phyloP scores from a whole-genome alignment of 2,113 vertebrate species.

The Limanda limanda region DNA sequence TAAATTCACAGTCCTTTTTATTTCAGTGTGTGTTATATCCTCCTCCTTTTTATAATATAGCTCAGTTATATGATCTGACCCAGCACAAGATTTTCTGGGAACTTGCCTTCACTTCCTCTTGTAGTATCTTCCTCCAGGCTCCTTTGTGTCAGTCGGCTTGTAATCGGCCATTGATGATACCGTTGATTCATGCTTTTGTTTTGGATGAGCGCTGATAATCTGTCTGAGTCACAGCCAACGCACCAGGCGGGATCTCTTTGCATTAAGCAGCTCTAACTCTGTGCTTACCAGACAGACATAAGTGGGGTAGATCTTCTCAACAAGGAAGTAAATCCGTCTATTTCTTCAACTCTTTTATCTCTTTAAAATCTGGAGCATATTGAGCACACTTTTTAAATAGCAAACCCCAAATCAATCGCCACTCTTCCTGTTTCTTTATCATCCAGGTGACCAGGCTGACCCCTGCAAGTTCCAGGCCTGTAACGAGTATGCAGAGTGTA shows the following conservation, averaged over 20 bases:
- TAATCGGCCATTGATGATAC: conserved; percentile 14
- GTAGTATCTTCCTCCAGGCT: not conserved
- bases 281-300: not conserved
- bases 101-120: not conserved
- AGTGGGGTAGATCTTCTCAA: not conserved
- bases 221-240: conserved; percentile 17
- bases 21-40: not conserved
- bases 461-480: conserved; percentile 98
- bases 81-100: not conserved
- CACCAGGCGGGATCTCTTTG: not conserved
- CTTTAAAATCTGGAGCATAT: too few relatives aligned
- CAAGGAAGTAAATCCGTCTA: too few relatives aligned
- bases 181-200: conserved; percentile 37
- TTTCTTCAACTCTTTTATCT: too few relatives aligned
- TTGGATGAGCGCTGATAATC: conserved; percentile 31
- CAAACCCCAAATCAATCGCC: not conserved
- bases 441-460: conserved; percentile 91
- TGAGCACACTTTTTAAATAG: too few relatives aligned
- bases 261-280: not conserved
- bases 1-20: not conserved
- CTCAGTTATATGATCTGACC: not conserved
- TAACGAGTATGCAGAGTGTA: conserved; percentile 93
- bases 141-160: not conserved
- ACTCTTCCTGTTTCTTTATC: not conserved
- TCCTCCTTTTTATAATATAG: not conserved